A percentile compares a stretch with the other conserved stretches of the same genome.
These are phyloP conservation scores for Salvelinus sp. DNA, from an alignment of 2,113 vertebrate species.

Conservation along the genomic window DNA sequence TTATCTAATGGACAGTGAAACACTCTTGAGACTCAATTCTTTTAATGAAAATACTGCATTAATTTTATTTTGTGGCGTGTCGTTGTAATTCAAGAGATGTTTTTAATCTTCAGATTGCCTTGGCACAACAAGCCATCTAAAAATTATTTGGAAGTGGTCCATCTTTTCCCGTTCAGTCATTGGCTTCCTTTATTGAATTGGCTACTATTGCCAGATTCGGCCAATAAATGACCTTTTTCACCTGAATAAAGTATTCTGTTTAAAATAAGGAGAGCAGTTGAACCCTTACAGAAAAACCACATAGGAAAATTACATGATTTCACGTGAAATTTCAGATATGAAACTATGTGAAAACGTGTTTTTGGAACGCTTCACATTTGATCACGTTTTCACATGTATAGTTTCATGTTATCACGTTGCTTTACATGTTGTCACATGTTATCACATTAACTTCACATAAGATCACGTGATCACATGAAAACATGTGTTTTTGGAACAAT, in stretches of 20 bases:
- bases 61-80: constrained; percentile 81
- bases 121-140: constrained; percentile 79
- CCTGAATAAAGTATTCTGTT: not conserved
- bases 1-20: constrained; percentile 80
- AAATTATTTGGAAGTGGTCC: constrained; percentile 77
- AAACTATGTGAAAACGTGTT: too few species aligned
- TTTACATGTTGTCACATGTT: too few species aligned
- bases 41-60: constrained; percentile 79
- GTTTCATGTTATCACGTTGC: too few species aligned
- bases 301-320: too few species aligned
- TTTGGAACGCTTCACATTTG: too few species aligned
- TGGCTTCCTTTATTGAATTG: constrained; percentile 67
- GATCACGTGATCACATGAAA: too few species aligned
- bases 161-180: not conserved
- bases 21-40: constrained; percentile 73
- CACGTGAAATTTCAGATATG: too few species aligned
- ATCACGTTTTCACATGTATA: too few species aligned
- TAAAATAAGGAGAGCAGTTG: not conserved
- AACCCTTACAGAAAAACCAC: too few species aligned
- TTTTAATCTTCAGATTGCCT: constrained; percentile 83
- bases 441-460: too few species aligned
- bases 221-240: not conserved
- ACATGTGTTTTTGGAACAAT: too few species aligned
- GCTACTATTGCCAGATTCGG: constrained; percentile 57
- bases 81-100: constrained; percentile 83